phyloP scores from a whole-genome alignment of 1,140 invertebrate genomes.

The Chironomus tepperi region DNA sequence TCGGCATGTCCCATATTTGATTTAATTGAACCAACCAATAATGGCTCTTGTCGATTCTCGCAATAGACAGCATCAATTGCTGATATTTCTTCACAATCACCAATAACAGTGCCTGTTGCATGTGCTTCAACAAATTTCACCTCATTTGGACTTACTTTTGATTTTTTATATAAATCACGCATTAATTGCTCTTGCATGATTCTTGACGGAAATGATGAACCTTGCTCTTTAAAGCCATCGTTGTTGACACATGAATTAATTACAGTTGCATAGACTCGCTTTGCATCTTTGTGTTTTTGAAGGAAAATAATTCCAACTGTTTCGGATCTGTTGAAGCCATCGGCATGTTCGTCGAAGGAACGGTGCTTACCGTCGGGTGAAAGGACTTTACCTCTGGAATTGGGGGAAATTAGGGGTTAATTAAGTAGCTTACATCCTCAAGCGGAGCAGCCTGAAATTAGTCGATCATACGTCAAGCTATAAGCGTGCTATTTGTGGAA shows the following conservation, averaged over 20 bases:
- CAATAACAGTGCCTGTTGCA: conserved; percentile 49
- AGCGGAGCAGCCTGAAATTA: too few relatives aligned
- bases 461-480: too few relatives aligned
- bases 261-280: conserved; percentile 58
- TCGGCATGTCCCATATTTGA: conserved; percentile 92
- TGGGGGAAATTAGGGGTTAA: too few relatives aligned
- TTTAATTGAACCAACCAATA: conserved; percentile 83
- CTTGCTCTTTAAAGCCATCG: conserved; percentile 61
- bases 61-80: conserved; percentile 79
- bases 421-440: too few relatives aligned
- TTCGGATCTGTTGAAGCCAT: conserved; percentile 69
- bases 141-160: conserved; percentile 48
- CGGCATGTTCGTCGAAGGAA: conserved; percentile 75
- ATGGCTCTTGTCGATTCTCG: conserved; percentile 52
- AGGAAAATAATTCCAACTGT: conserved; percentile 68
- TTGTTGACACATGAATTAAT: conserved; percentile 57
- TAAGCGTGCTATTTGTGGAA: too few relatives aligned
- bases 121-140: conserved; percentile 66
- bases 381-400: conserved; percentile 47
- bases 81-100: conserved; percentile 61
- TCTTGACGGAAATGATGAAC: conserved; percentile 49
- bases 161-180: conserved; percentile 51
- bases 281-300: conserved; percentile 70
- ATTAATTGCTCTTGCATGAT: conserved; percentile 46
- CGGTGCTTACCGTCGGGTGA: conserved; percentile 72